Percentiles rank a stretch among this genome's conserved stretches.
Evolutionary conservation across 2,797 vertebrate genomes (phyloP).

Genomic region (Gymnocypris eckloni): DNA sequence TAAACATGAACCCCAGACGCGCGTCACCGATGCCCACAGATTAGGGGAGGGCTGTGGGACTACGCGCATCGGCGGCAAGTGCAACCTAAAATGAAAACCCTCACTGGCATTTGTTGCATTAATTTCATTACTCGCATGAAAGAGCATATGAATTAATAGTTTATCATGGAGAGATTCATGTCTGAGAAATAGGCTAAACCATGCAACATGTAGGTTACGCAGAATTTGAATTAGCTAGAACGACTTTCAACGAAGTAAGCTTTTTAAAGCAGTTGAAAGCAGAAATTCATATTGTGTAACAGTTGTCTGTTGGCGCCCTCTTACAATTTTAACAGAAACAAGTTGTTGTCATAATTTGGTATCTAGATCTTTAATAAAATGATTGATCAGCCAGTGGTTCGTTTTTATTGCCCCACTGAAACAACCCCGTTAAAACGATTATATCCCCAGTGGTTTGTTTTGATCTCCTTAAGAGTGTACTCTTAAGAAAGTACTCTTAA

Average conservation of each 20-base stretch:
- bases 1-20: slow-evolving; percentile 73
- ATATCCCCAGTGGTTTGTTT: background rate
- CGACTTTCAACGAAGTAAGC: background rate
- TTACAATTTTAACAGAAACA: background rate
- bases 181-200: background rate
- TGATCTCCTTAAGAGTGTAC: background rate
- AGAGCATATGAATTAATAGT: background rate
- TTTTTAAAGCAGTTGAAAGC: background rate
- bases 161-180: background rate
- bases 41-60: slow-evolving; percentile 21
- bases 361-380: background rate
- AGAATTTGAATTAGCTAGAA: background rate
- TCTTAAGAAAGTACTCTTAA: too few relatives aligned
- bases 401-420: background rate
- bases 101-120: background rate
- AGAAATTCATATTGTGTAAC: background rate
- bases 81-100: background rate
- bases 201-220: background rate
- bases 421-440: background rate
- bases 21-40: slow-evolving; percentile 68
- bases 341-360: background rate
- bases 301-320: background rate
- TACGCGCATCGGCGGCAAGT: slow-evolving; percentile 1
- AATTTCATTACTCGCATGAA: background rate
- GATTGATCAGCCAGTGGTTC: background rate